Evolutionary conservation across 2,888 invertebrate genomes (phyloP).

Genomic region (Thera obeliscata): DNA sequence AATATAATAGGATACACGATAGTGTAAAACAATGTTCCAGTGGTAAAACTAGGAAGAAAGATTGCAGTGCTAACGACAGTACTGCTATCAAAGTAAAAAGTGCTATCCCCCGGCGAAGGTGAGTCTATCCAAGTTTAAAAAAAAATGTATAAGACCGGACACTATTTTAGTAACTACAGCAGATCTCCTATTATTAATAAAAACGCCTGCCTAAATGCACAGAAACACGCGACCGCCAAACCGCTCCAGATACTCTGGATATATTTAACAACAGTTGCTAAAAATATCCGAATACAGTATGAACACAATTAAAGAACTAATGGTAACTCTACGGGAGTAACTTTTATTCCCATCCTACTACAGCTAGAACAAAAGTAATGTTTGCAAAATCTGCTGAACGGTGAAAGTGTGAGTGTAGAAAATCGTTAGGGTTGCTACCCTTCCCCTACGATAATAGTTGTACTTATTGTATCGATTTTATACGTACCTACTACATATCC

Average conservation of each 20-base stretch:
- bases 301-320: constrained; percentile 9
- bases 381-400: neutral
- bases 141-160: constrained; percentile 4
- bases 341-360: neutral
- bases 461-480: neutral
- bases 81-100: constrained; percentile 79
- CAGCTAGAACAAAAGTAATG: neutral
- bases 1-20: constrained; percentile 43
- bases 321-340: constrained; percentile 11
- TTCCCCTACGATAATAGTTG: neutral
- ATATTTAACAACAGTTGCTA: constrained; percentile 64
- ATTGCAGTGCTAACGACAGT: constrained; percentile 47
- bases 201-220: constrained; percentile 29
- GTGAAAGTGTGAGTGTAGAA: neutral
- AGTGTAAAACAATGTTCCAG: constrained; percentile 59
- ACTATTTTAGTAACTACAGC: neutral
- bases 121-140: constrained; percentile 51
- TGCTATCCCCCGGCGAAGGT: constrained; percentile 78
- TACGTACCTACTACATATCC: neutral
- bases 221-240: constrained; percentile 41
- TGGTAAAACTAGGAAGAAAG: constrained; percentile 65
- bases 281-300: constrained; percentile 47
- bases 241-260: constrained; percentile 62
- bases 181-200: neutral
- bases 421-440: constrained; percentile 1